Evolutionary conservation across 1,140 invertebrate genomes (phyloP), one percentile per base, ranked within the genome.

Genomic region (Himalopsyche phryganea): DNA sequence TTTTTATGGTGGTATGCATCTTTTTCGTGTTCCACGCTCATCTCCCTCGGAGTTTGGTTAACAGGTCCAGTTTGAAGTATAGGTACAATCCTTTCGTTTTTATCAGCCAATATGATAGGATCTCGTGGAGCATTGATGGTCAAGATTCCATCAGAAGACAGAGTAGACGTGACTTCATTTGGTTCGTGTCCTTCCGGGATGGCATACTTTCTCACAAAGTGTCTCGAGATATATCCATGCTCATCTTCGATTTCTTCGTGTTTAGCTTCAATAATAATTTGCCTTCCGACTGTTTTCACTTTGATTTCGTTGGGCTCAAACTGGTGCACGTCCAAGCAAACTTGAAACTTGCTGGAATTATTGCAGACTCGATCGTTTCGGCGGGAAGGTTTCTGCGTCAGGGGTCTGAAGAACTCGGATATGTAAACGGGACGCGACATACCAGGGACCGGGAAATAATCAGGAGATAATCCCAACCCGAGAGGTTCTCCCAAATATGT

Each of bases 271-370:
- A 90, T 75, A 6, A 87, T 76, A 0, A 90, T 74, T 33, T 76
- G 79, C 48, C 85, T 82, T 58, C 88, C 85, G 1, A 84, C 75
- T 0, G 85, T 85, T 68, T 88, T 91, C 1, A 92, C 88, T 1
- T 76, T 82, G 47, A 92, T 82, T 69, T 92, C 89, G 58, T 89
- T 84, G 0, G 90, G 88, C 20, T 82, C 77, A 72, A 81, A 89
- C 38, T 88, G 82, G 19, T 85, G 77, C 1, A 90, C 80, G 66
- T 90, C 86, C 60, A 89, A 70, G 36, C 80, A 79, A 41, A 85
- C 78, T 61, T 84, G 76, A 52, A 82, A 77, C 62, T 78, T 78
- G 50, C 23, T 9, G 23, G 23, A 28, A 9, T 28, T 28, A 9
- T 28, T 28, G 9, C n/a, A n/a, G n/a, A n/a, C n/a, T n/a, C 9